Conservation (phyloP, 2,797 vertebrate species). For the Poecilia picta region DNA sequence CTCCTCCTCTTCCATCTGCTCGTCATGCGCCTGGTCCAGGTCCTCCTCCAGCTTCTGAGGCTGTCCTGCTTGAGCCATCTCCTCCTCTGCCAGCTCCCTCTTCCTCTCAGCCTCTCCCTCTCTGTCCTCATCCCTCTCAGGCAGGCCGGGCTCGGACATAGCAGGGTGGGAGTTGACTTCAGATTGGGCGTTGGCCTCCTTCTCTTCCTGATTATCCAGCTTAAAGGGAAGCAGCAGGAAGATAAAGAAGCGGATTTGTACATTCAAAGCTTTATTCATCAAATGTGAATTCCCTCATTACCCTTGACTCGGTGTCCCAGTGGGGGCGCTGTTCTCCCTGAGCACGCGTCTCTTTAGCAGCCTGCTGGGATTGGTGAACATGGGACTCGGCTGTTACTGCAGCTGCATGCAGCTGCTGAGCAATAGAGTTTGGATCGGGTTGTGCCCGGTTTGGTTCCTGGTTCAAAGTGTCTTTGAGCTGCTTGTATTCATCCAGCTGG, state of each 20-base stretch:
- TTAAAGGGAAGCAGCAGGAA: slow-evolving; percentile 19
- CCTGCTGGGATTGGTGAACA: slow-evolving; percentile 35
- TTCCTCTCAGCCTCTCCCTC: slow-evolving; percentile 79
- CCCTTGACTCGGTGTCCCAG: slow-evolving; percentile 48
- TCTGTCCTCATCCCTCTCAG: slow-evolving; percentile 64
- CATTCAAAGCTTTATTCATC: not conserved
- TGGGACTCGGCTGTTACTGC: slow-evolving; percentile 33
- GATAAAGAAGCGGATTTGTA: not conserved
- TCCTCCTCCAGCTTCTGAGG: slow-evolving; percentile 90
- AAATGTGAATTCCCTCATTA: slow-evolving; percentile 28
- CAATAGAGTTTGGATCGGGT: slow-evolving; percentile 26
- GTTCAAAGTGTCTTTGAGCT: slow-evolving; percentile 88
- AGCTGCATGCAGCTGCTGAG: slow-evolving; percentile 33
- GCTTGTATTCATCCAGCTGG: slow-evolving; percentile 93
- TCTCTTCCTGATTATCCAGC: slow-evolving; percentile 50
- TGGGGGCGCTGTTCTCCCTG: slow-evolving; percentile 34
- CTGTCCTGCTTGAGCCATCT: slow-evolving; percentile 93
- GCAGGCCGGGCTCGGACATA: slow-evolving; percentile 22
- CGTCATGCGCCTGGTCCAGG: slow-evolving; percentile 83
- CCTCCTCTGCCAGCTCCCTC: slow-evolving; percentile 91
- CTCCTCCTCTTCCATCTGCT: slow-evolving; percentile 63
- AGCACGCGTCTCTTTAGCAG: not conserved
- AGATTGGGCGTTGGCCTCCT: slow-evolving; percentile 21
- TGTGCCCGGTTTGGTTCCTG: slow-evolving; percentile 77
- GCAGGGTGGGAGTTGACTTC: slow-evolving; percentile 33